Percentiles rank a stretch among this genome's conserved stretches.
phyloP scores from a whole-genome alignment of 1,140 invertebrate species.

The Anthonomus grandis region DNA sequence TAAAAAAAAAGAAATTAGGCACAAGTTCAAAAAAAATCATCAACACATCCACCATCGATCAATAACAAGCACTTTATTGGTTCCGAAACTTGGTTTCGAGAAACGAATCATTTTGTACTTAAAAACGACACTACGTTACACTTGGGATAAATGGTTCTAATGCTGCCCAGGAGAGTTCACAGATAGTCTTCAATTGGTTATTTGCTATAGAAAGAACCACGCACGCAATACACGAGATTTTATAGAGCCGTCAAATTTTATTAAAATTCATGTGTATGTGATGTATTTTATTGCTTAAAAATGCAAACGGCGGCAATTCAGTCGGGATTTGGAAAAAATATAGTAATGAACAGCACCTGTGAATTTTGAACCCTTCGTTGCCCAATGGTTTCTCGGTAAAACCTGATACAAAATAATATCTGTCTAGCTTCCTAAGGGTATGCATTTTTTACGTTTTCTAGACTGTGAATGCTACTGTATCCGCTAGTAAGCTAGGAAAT shows the following conservation, averaged over 20 bases:
- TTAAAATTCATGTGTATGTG: slow-evolving; percentile 30
- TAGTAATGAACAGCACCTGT: background rate
- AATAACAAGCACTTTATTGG: background rate
- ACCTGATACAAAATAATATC: no score
- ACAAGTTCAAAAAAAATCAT: background rate
- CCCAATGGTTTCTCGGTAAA: no score
- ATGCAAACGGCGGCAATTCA: background rate
- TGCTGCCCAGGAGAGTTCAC: background rate
- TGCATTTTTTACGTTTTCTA: no score
- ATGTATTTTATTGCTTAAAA: background rate
- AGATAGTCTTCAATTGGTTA: slow-evolving; percentile 29
- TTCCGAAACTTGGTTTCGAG: background rate
- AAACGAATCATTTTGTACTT: background rate
- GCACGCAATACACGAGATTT: slow-evolving; percentile 9
- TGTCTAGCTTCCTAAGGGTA: no score
- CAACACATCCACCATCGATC: background rate
- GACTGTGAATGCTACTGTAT: no score
- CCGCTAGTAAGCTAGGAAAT: no score
- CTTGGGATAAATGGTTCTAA: background rate
- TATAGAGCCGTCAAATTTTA: slow-evolving; percentile 35
- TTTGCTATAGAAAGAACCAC: slow-evolving; percentile 17
- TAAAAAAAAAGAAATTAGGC: background rate
- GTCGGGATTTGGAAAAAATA: background rate
- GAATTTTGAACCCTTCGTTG: no score
- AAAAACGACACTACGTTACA: no score